Base-by-base conservation (phyloP, 2,888 invertebrate species). In the Hydrotaea diabolus region DNA sequence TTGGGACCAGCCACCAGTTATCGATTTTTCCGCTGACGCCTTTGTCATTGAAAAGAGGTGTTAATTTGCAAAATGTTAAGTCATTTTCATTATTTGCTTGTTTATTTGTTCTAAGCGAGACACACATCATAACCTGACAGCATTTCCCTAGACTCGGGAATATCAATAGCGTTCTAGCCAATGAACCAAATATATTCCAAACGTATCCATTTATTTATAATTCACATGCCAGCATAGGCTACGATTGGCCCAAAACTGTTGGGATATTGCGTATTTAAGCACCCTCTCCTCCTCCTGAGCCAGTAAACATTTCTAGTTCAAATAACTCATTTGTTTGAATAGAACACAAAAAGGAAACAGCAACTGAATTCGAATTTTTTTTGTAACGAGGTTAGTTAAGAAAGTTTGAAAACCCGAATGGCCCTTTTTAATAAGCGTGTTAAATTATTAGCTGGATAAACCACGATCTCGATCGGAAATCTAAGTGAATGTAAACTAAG, bases 51-150 rank as follows among this genome's bases (percentile, higher is more conserved):
- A 73, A 71, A 71, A 26, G 39, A 69, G 57, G 79, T 82, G 82
- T 71, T 85, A 79, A 81, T 81, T 64, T 84, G 81, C 81, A 49
- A 79, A 77, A 77, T 81, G 79, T 82, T 82, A 79, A 85, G 79
- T 82, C 81, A 82, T 69, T 69, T 43, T 15, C 43, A 64, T 36
- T 64, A 36, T 31, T 64, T 64, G 17, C 19, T 21, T 55, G 23
- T 19, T 21, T 59, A 59, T 13, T 9, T 59, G 59, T 59, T 49
- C 15, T n/a, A 49, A n/a, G 43, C 2, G 11, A 43, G n/a, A n/a
- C 39, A 39, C 4, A 39, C 15, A 49, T 49, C 15, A 43, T 8
- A 43, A 49, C 15, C 49, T 13, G 49, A 2, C 31, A 2, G 2
- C 49, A n/a, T 49, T 49, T 49, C 13, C 49, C 49, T n/a, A 49